These are phyloP conservation scores for Acanthisitta chloris DNA, from an alignment of 2,113 vertebrate species.

Conservation along the genomic window DNA sequence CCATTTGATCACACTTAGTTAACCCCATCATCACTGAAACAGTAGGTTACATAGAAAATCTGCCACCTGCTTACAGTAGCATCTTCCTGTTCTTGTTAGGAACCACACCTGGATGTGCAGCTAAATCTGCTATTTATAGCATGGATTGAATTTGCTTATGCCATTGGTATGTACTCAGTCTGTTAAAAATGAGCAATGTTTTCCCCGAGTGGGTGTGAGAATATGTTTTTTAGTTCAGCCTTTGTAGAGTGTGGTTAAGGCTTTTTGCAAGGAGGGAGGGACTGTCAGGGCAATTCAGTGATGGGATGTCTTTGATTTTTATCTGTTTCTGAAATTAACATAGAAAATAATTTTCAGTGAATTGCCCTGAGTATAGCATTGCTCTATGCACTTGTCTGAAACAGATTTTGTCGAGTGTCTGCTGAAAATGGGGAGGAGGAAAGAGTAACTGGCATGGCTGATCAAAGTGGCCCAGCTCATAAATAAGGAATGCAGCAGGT, in stretches of 20 bases:
- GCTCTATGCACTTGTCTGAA: neutral
- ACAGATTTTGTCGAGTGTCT: neutral
- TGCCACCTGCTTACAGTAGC: neutral
- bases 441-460: neutral
- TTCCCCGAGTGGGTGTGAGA: neutral
- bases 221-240: neutral
- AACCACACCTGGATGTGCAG: neutral
- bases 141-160: neutral
- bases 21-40: neutral
- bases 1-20: neutral
- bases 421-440: neutral
- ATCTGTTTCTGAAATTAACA: neutral
- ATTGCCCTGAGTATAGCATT: neutral
- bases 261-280: neutral
- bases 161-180: neutral
- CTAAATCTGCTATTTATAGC: neutral
- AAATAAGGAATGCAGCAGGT: slow-evolving; percentile 23
- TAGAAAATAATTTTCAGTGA: neutral
- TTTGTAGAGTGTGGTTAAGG: neutral
- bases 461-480: slow-evolving; percentile 30
- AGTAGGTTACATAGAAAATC: neutral
- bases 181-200: neutral
- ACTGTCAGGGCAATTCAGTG: neutral
- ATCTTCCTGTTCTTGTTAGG: neutral
- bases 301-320: neutral